phyloP scores from a whole-genome alignment of 2,113 vertebrate genomes.

The Centropus bengalensis region DNA sequence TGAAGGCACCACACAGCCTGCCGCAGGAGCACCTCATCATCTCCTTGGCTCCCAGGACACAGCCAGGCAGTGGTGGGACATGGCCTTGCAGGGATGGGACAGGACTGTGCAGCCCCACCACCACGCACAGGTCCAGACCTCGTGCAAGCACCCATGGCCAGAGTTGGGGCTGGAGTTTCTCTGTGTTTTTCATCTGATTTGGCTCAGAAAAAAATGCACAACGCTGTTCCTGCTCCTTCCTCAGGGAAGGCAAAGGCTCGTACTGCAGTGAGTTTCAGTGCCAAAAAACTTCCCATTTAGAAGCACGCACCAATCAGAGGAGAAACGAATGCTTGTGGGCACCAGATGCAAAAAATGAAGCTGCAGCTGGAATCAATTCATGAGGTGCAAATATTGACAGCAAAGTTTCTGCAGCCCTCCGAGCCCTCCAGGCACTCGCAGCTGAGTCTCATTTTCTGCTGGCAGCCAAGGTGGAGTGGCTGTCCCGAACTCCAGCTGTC shows the following conservation, averaged over 20 bases:
- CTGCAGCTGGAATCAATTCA: not conserved
- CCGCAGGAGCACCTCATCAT: not conserved
- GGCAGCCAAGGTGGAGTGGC: not conserved
- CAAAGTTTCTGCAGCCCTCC: not conserved
- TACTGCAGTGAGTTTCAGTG: fast-evolving
- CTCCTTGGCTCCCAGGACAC: too few species aligned
- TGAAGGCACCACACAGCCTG: not conserved
- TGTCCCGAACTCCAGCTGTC: not conserved
- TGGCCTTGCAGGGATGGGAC: too few species aligned
- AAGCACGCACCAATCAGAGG: not conserved
- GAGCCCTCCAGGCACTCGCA: fast-evolving
- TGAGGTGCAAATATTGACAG: not conserved
- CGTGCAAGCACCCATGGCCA: fast-evolving
- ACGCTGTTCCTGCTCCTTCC: not conserved
- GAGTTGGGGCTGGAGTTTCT: not conserved
- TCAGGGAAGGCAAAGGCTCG: not conserved
- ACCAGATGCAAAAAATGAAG: not conserved
- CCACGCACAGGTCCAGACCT: not conserved
- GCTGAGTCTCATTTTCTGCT: not conserved
- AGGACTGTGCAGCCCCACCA: too few species aligned
- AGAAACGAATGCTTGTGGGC: fast-evolving
- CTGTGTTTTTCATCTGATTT: fast-evolving
- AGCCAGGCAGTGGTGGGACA: not conserved
- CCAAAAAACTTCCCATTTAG: not conserved
- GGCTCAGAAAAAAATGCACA: not conserved